Evolutionary conservation across 1,140 invertebrate genomes (phyloP).

Genomic region (Odontomachus brunneus): DNA sequence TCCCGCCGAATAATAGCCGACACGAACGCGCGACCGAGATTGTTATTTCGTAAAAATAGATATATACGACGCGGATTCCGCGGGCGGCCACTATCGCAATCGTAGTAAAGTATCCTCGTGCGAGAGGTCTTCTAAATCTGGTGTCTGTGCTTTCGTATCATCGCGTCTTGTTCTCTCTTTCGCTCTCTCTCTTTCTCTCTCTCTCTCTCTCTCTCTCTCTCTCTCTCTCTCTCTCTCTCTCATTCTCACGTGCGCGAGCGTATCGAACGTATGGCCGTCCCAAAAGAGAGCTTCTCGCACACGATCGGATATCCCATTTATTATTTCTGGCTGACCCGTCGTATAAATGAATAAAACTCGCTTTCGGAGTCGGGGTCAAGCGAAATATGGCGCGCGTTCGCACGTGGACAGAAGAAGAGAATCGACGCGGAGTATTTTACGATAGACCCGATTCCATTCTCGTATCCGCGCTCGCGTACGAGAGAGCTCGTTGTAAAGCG

Average conservation of each 20-base stretch:
- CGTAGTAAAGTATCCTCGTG: conserved; percentile 54
- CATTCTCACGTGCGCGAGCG: background rate
- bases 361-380: conserved; percentile 31
- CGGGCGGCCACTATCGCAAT: background rate
- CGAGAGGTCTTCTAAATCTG: conserved; percentile 11
- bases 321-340: conserved; percentile 58
- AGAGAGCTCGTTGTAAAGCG: conserved; percentile 15
- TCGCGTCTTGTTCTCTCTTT: background rate
- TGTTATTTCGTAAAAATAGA: conserved; percentile 41
- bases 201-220: background rate
- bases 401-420: background rate
- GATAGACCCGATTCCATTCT: conserved; percentile 39
- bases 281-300: conserved; percentile 14
- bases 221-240: no score
- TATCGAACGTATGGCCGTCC: conserved; percentile 12
- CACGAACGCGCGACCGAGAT: background rate
- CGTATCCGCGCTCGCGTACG: conserved; percentile 17
- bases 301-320: conserved; percentile 53
- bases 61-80: background rate
- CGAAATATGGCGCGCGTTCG: conserved; percentile 20
- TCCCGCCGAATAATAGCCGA: background rate
- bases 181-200: background rate
- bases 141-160: background rate
- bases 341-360: conserved; percentile 54
- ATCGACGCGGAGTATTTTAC: conserved; percentile 28